Percentiles rank a stretch among this genome's conserved stretches.
These are phyloP conservation scores for Desmophyllum pertusum DNA, from an alignment of 92 coral and sea anemone species.

Conservation along the genomic window DNA sequence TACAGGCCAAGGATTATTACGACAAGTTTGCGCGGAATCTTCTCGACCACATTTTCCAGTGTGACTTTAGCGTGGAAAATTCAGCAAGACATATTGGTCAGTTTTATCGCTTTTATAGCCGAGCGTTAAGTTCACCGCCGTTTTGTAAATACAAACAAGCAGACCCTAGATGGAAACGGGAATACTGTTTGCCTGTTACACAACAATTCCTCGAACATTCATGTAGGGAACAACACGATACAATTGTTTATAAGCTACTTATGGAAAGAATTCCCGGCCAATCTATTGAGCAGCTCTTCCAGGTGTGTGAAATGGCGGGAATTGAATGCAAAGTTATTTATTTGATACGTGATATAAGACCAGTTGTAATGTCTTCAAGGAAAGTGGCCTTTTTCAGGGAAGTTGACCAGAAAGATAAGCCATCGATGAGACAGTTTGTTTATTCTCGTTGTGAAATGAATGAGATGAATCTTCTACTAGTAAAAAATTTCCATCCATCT, in stretches of 20 bases:
- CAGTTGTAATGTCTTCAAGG: constrained; percentile 44
- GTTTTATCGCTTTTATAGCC: constrained; percentile 21
- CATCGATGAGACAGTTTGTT: constrained; percentile 23
- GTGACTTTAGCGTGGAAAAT: constrained; percentile 41
- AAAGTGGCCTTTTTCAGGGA: constrained; percentile 41
- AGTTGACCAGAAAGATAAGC: constrained; percentile 9
- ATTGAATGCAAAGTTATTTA: constrained; percentile 43
- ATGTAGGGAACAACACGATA: constrained; percentile 31
- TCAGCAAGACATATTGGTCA: neutral
- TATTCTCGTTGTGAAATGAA: constrained; percentile 42
- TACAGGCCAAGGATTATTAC: neutral
- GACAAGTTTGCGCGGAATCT: neutral
- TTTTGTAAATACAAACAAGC: constrained; percentile 24
- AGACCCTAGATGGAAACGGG: constrained; percentile 35
- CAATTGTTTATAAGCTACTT: constrained; percentile 44
- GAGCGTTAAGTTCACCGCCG: constrained; percentile 46
- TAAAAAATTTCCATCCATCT: constrained; percentile 9
- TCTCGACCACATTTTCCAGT: constrained; percentile 33
- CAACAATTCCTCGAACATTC: constrained; percentile 13
- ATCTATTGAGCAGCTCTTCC: constrained; percentile 24
- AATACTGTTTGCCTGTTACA: constrained; percentile 11
- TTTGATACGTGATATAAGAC: constrained; percentile 45
- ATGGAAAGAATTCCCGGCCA: constrained; percentile 40
- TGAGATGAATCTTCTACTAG: constrained; percentile 21
- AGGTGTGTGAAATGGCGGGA: constrained; percentile 28